Percentiles rank a stretch among this genome's conserved stretches.
Conservation (phyloP, 2,797 vertebrate species). For the Neopelma chrysocephalum region DNA sequence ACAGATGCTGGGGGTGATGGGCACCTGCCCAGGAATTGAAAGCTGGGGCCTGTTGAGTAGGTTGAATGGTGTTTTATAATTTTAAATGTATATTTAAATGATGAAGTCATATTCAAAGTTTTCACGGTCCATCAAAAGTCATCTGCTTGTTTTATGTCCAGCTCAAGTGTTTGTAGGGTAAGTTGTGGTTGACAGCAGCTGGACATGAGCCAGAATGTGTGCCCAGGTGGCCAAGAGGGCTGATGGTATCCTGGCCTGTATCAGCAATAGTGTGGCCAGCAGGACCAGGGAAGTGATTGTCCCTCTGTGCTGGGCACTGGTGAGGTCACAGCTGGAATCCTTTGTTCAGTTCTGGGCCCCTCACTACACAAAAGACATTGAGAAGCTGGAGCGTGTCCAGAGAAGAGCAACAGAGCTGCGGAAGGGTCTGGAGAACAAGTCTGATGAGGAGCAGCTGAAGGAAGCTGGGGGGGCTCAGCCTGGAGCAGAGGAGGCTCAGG, state of each 20-base stretch:
- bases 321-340: neutral
- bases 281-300: neutral
- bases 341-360: neutral
- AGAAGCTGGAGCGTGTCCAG: neutral
- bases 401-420: neutral
- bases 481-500: neutral
- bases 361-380: neutral
- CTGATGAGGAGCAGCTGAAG: neutral
- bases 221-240: neutral
- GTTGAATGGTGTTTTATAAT: accelerated
- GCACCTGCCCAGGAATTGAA: neutral
- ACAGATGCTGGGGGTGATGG: neutral
- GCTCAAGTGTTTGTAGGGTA: neutral
- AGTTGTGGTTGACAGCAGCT: neutral
- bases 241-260: neutral
- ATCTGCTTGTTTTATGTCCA: neutral
- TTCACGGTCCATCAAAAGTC: neutral
- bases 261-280: neutral
- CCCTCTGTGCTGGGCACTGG: neutral
- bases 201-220: neutral
- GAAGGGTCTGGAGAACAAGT: neutral
- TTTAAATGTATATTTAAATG: neutral
- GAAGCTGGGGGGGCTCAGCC: neutral
- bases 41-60: neutral
- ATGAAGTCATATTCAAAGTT: neutral